These are phyloP conservation scores for Corythoichthys intestinalis DNA, from an alignment of 2,113 vertebrate species.

Conservation along the genomic window DNA sequence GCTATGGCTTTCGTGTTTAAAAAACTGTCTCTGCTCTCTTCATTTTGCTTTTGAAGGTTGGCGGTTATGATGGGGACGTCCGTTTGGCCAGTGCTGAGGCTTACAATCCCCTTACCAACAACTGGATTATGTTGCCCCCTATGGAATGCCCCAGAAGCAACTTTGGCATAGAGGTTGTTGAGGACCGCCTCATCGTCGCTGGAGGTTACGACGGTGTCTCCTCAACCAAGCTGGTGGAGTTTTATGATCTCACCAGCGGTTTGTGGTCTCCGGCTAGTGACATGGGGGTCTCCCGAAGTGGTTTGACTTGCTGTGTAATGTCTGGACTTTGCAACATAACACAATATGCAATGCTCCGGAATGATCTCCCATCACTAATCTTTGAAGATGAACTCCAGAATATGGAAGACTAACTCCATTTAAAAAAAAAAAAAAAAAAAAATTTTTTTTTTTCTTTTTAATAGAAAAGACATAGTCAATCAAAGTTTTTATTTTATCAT, in stretches of 20 bases:
- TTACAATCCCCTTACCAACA: conserved; percentile 63
- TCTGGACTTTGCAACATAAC: conserved; percentile 65
- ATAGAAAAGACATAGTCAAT: not conserved
- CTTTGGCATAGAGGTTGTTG: conserved; percentile 81
- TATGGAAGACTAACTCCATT: not conserved
- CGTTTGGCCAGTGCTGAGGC: conserved; percentile 55
- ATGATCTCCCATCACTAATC: accelerated
- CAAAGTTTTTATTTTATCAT: not conserved
- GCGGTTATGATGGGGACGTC: conserved; percentile 77
- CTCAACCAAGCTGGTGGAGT: conserved; percentile 34
- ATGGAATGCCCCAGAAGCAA: conserved; percentile 80
- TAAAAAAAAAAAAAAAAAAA: not conserved
- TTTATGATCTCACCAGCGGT: conserved; percentile 42
- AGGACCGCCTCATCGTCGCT: conserved; percentile 42
- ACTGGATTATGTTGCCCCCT: conserved; percentile 74
- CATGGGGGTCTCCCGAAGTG: conserved; percentile 77
- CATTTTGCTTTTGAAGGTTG: conserved; percentile 76
- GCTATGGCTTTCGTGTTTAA: not conserved
- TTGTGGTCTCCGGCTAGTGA: conserved; percentile 68
- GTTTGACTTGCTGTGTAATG: conserved; percentile 83
- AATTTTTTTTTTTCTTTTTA: not conserved
- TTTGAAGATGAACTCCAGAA: accelerated
- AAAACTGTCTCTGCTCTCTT: not conserved
- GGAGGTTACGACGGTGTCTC: conserved; percentile 50
- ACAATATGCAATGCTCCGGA: not conserved